Percentiles rank a stretch among this genome's conserved stretches.
phyloP scores from a whole-genome alignment of 2,888 invertebrate genomes.

The Thera britannica region DNA sequence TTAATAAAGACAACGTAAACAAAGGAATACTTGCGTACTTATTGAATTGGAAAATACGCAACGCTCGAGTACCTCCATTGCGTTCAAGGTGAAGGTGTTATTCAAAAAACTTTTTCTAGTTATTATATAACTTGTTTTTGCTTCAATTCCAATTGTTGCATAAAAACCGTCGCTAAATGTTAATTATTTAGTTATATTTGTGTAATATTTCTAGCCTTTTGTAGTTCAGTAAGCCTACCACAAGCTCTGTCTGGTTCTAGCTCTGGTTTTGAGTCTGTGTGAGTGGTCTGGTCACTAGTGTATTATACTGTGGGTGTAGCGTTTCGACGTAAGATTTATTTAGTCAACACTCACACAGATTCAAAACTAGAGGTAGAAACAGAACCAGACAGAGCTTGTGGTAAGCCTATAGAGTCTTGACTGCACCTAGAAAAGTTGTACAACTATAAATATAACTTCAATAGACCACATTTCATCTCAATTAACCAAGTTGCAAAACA shows the following conservation, averaged over 20 bases:
- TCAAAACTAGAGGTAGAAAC: no score
- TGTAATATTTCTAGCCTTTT: background rate
- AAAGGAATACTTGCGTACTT: slow-evolving; percentile 14
- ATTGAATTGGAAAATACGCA: slow-evolving; percentile 19
- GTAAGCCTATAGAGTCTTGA: no score
- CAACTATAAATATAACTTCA: background rate
- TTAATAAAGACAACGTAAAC: slow-evolving; percentile 7
- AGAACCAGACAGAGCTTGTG: no score
- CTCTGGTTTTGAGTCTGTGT: no score
- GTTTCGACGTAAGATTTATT: no score
- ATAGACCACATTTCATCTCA: slow-evolving; percentile 19
- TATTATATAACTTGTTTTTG: slow-evolving; percentile 28
- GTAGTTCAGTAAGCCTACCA: background rate
- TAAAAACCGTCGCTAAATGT: slow-evolving; percentile 16
- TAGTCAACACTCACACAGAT: no score
- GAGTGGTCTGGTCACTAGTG: no score
- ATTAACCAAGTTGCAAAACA: slow-evolving; percentile 24
- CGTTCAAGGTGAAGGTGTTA: slow-evolving; percentile 30
- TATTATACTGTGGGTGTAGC: no score
- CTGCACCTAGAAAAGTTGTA: no score
- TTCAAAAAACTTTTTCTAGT: slow-evolving; percentile 26
- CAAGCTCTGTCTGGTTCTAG: no score
- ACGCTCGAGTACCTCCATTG: slow-evolving; percentile 21
- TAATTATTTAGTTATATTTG: slow-evolving; percentile 15
- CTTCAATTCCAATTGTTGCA: slow-evolving; percentile 21